Percentiles rank a stretch among this genome's conserved stretches.
Evolutionary conservation across 37 sponge, comb jelly and placozoan genomes (phyloP).

Genomic region (Cladorhizidae sp.): DNA sequence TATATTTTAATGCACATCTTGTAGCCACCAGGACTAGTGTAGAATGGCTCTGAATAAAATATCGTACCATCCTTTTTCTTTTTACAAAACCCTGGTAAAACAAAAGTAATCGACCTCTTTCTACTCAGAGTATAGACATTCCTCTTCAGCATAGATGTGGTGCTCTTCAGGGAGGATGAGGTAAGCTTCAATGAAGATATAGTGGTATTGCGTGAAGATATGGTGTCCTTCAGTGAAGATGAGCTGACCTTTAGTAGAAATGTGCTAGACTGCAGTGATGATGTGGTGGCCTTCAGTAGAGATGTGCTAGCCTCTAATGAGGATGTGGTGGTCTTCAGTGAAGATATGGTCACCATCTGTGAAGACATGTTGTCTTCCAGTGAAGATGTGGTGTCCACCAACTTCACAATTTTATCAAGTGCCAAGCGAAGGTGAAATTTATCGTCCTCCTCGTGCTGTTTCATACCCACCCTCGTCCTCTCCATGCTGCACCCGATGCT

Average conservation of each 20-base stretch:
- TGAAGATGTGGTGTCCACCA: not conserved
- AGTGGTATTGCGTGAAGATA: no score
- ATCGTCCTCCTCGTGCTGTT: conserved; percentile 17
- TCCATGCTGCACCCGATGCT: conserved; percentile 18
- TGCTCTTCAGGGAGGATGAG: no score
- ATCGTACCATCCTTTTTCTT: not conserved
- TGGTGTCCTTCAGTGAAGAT: no score
- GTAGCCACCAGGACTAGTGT: conserved; percentile 35
- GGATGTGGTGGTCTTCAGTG: not conserved
- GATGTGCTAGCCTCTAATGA: no score
- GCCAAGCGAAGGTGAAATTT: not conserved
- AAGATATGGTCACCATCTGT: not conserved
- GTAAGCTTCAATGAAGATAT: no score
- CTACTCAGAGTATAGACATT: no score
- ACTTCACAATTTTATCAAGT: not conserved
- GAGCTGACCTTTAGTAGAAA: no score
- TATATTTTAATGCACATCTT: conserved; percentile 28
- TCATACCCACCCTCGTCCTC: not conserved
- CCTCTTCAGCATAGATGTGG: no score
- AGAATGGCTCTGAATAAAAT: conserved; percentile 15
- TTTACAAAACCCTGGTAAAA: not conserved
- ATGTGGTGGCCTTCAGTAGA: no score
- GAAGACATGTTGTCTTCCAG: not conserved
- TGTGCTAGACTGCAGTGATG: no score
- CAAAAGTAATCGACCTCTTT: not conserved